Evolutionary conservation across 2,797 vertebrate genomes (phyloP).

Genomic region (Phrynocephalus vlangalii): DNA sequence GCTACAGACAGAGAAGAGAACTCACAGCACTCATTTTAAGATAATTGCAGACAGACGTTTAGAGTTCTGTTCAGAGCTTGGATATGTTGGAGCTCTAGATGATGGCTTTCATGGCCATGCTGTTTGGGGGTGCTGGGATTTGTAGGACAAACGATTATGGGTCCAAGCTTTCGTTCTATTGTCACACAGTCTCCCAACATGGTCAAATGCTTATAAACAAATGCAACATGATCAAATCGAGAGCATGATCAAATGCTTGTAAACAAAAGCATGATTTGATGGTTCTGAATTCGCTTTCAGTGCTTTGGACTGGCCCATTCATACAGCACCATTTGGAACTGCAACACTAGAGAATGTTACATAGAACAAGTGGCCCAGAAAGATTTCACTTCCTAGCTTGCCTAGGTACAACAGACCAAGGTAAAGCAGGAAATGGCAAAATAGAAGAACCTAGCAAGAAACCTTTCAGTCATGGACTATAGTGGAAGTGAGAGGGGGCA

Average conservation of each 20-base stretch:
- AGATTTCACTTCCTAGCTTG: not conserved
- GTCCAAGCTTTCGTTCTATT: too few species aligned
- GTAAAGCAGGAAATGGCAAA: not conserved
- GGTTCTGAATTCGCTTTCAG: not conserved
- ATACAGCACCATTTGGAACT: not conserved
- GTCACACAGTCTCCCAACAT: not conserved
- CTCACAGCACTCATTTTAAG: not conserved
- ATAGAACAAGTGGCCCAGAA: not conserved
- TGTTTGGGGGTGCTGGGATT: too few species aligned
- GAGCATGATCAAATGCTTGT: not conserved
- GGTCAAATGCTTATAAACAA: not conserved
- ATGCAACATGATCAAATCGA: not conserved
- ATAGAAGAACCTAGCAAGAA: not conserved
- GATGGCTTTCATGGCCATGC: too few species aligned
- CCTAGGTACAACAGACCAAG: not conserved
- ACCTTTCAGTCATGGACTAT: not conserved
- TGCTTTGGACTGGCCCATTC: not conserved
- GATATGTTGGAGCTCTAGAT: too few species aligned
- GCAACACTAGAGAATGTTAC: not conserved
- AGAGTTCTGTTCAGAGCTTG: not conserved
- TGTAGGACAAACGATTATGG: too few species aligned
- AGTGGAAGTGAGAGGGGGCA: not conserved
- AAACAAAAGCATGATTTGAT: not conserved
- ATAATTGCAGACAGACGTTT: not conserved
- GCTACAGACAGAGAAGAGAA: not conserved